phyloP scores from a whole-genome alignment of 2,113 vertebrate genomes.

The Poicephalus gulielmi region DNA sequence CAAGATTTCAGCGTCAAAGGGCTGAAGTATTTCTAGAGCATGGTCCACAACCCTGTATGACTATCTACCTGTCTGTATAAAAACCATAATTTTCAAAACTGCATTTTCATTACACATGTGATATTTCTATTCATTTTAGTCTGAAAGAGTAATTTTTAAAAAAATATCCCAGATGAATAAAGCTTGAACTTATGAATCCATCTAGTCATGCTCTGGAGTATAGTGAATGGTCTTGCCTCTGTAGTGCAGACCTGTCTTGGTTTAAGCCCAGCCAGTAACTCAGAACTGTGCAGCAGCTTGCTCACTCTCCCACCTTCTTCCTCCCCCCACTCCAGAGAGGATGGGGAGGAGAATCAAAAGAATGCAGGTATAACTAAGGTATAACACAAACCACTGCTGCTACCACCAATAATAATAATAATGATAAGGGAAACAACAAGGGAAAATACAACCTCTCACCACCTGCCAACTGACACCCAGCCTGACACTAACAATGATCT shows the following conservation, averaged over 20 bases:
- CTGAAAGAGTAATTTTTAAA: not conserved
- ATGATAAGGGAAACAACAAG: too few species aligned
- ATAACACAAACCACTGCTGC: too few species aligned
- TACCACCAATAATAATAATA: too few species aligned
- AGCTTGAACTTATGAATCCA: not conserved
- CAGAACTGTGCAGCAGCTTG: too few species aligned
- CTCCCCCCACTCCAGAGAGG: too few species aligned
- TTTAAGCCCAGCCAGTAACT: too few species aligned
- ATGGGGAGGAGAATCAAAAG: too few species aligned
- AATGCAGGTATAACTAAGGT: too few species aligned
- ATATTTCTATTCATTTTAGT: not conserved
- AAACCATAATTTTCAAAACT: not conserved
- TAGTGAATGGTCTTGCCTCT: not conserved
- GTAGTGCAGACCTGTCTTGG: not conserved
- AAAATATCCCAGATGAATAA: not conserved
- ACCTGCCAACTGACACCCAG: too few species aligned
- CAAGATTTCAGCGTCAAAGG: not conserved
- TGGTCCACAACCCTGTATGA: not conserved
- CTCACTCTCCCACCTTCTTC: too few species aligned
- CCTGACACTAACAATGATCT: fast-evolving
- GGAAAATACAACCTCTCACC: too few species aligned
- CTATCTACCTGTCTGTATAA: not conserved
- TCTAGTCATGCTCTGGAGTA: not conserved
- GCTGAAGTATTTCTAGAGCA: not conserved
- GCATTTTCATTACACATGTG: fast-evolving